Evolutionary conservation across 1,140 invertebrate species (phyloP).

Genomic region (Aphis gossypii): DNA sequence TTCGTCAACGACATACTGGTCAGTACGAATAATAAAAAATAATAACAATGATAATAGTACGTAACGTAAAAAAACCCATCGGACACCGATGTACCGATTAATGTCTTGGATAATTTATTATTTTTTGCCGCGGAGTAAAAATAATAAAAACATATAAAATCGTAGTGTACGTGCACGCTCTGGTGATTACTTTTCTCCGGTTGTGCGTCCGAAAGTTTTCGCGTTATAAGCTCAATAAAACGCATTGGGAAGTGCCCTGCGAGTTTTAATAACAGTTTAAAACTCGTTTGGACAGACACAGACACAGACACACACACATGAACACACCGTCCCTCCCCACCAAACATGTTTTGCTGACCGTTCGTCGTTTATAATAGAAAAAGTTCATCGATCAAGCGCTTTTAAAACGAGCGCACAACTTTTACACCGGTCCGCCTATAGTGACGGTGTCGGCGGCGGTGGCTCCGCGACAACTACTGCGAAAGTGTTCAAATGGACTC

Average conservation of each 20-base stretch:
- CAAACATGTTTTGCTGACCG: constrained; percentile 24
- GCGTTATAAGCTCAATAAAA: constrained; percentile 50
- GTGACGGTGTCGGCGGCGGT: background rate
- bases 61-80: background rate
- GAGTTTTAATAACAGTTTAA: constrained; percentile 57
- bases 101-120: background rate
- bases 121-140: background rate
- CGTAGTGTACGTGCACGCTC: background rate
- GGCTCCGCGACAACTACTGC: background rate
- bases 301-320: background rate
- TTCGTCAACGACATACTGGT: constrained; percentile 27
- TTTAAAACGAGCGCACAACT: constrained; percentile 17
- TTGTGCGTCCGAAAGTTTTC: constrained; percentile 39
- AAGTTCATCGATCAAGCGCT: constrained; percentile 51
- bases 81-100: background rate
- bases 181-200: constrained; percentile 14
- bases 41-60: background rate
- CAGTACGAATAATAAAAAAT: background rate
- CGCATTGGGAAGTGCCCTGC: background rate
- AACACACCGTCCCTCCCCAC: background rate
- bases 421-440: background rate
- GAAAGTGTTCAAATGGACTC: background rate
- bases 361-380: constrained; percentile 52
- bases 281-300: constrained; percentile 31
- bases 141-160: constrained; percentile 11